phyloP scores from a whole-genome alignment of 2,113 vertebrate genomes.

The Tursiops truncatus region DNA sequence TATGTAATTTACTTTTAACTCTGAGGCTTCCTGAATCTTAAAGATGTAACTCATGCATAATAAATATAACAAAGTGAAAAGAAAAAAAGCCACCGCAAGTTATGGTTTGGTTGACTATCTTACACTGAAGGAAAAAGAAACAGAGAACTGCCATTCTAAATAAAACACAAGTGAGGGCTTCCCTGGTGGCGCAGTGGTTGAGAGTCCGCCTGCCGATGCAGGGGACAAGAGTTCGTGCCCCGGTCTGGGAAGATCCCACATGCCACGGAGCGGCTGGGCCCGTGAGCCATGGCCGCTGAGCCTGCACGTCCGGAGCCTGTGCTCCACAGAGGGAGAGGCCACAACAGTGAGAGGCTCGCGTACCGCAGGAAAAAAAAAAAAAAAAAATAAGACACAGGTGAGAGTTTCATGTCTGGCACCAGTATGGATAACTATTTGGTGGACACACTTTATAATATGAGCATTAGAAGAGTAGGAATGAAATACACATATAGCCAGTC shows the following conservation, averaged over 20 bases:
- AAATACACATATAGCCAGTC: fast-evolving
- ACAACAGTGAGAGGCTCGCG: too few relatives aligned
- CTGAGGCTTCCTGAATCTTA: slow-evolving; percentile 1
- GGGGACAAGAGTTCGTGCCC: too few relatives aligned
- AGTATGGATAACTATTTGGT: fast-evolving
- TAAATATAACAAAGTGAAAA: not conserved
- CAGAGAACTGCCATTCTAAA: not conserved
- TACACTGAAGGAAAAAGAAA: fast-evolving
- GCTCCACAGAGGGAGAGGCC: too few relatives aligned
- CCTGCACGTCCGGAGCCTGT: too few relatives aligned
- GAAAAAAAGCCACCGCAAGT: not conserved
- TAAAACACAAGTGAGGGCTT: not conserved
- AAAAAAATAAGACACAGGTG: not conserved
- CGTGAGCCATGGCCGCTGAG: too few relatives aligned
- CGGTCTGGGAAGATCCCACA: too few relatives aligned
- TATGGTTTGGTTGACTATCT: fast-evolving
- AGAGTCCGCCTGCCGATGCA: too few relatives aligned
- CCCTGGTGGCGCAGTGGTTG: too few relatives aligned
- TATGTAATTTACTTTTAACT: not conserved
- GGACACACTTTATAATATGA: fast-evolving
- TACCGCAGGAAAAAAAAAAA: too few relatives aligned
- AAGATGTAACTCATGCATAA: not conserved
- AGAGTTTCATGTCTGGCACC: not conserved
- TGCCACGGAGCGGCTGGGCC: too few relatives aligned
- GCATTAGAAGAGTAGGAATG: fast-evolving